Evolutionary conservation across 2,888 invertebrate genomes (phyloP).

Genomic region (Trissolcus japonicus): DNA sequence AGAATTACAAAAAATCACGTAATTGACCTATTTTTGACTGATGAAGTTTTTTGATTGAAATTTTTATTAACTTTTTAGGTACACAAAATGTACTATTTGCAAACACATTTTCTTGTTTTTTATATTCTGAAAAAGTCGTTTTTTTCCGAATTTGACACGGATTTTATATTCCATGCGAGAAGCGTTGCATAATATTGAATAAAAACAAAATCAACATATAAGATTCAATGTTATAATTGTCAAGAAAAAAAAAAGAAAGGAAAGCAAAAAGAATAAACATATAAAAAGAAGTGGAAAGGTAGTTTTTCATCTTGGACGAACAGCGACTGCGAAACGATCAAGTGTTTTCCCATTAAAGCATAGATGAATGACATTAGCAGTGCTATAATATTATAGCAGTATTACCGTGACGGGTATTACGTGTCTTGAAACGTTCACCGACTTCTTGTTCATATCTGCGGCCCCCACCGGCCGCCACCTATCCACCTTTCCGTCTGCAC

Average conservation of each 20-base stretch:
- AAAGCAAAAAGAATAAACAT: slow-evolving; percentile 8
- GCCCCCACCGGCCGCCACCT: slow-evolving; percentile 51
- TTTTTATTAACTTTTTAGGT: no score
- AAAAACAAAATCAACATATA: not conserved
- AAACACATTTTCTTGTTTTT: no score
- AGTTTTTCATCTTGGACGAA: slow-evolving; percentile 13
- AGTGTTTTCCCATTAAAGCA: slow-evolving; percentile 72
- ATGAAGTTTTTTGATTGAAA: no score
- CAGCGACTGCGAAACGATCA: slow-evolving; percentile 56
- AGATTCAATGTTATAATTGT: not conserved
- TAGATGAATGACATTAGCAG: slow-evolving; percentile 76
- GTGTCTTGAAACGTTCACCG: slow-evolving; percentile 69
- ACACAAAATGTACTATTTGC: no score
- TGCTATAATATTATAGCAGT: slow-evolving; percentile 74
- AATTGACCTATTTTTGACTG: no score
- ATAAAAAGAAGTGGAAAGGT: slow-evolving; percentile 6
- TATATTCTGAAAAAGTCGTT: no score
- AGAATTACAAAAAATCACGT: no score
- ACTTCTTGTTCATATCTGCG: slow-evolving; percentile 60
- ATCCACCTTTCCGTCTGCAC: slow-evolving; percentile 52
- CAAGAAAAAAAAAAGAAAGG: slow-evolving; percentile 5
- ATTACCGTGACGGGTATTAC: slow-evolving; percentile 75
- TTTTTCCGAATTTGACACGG: not conserved
- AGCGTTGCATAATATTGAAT: not conserved
- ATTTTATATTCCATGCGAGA: not conserved